Base-by-base conservation (phyloP, 2,888 invertebrate species). In the Heliconius sara region DNA sequence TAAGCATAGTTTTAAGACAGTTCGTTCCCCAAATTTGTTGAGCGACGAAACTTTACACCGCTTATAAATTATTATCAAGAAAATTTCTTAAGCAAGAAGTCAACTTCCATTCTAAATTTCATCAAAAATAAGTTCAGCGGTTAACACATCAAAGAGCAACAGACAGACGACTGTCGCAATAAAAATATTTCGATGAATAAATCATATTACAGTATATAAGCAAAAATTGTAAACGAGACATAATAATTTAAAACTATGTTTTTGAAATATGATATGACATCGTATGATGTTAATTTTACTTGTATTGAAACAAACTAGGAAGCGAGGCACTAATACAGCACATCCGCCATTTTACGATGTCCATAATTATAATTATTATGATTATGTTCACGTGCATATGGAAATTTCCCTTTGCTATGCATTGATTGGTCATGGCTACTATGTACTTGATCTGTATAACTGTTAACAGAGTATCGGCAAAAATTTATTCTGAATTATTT, bases 321-420 rank as follows among this genome's bases (percentile, higher is more conserved):
- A 79, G 79, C 68, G 39, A 34, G 30, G 30, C 47, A 43, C 68
- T 79, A 47, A 60, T 76, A 68, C 76, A 30, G 25, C 34, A 63
- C 75, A 47, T 79, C 75, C 79, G 74, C 75, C 57, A 79, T 79
- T 75, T 66, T 67, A 76, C 67, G 76, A 66, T 66, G 66, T n/a
- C 43, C 30, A 65, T 47, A 7, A 19, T 52, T 52, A 19, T 75
- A 75, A 43, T 75, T 47, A 30, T 43, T 30, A 47, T 65, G 27
- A 30, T 30, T 66, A 47, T 47, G 27, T 43, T 22, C 30, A 65
- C 63, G 65, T 75, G 43, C 30, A 27, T 13, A 30, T 75, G 65
- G 66, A 75, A 47, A 43, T 22, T 75, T 75, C 19, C 27, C 7
- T 75, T 22, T 43, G 19, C 72, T 5, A 25, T 63, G 43, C 34